These are phyloP conservation scores for Eudemis profundana DNA, from an alignment of 2,888 invertebrate species.

Conservation along the genomic window DNA sequence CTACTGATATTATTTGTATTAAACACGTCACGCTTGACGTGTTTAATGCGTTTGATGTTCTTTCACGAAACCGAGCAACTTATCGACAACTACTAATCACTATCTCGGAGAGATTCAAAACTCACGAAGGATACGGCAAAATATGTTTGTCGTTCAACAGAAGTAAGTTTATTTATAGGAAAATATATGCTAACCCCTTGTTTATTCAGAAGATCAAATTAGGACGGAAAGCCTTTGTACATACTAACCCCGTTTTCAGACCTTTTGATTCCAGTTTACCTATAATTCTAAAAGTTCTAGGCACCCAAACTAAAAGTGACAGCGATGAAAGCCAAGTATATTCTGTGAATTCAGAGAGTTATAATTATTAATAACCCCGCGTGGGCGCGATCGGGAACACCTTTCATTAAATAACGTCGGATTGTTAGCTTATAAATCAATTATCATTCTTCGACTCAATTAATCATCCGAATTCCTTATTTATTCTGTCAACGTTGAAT, in stretches of 20 bases:
- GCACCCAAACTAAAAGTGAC: background rate
- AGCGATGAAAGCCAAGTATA: background rate
- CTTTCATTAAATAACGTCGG: background rate
- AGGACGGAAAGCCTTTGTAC: background rate
- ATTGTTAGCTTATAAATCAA: constrained; percentile 14
- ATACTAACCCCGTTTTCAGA: constrained; percentile 3
- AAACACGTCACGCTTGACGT: no score
- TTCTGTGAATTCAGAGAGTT: background rate
- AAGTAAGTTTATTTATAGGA: background rate
- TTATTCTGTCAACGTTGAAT: constrained; percentile 23
- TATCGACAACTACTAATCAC: no score
- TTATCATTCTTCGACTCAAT: background rate
- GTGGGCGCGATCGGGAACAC: background rate
- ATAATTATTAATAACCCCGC: background rate
- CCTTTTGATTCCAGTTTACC: background rate
- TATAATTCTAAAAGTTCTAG: constrained; percentile 5
- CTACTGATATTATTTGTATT: no score
- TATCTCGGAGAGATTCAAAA: no score
- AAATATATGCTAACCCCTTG: background rate
- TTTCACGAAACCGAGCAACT: no score
- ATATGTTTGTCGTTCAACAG: background rate
- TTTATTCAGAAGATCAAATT: background rate
- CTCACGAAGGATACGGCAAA: no score
- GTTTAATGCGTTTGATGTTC: no score
- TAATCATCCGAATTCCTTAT: constrained; percentile 1